Evolutionary conservation across 2,113 vertebrate species (phyloP).

Genomic region (Corynorhinus townsendii): DNA sequence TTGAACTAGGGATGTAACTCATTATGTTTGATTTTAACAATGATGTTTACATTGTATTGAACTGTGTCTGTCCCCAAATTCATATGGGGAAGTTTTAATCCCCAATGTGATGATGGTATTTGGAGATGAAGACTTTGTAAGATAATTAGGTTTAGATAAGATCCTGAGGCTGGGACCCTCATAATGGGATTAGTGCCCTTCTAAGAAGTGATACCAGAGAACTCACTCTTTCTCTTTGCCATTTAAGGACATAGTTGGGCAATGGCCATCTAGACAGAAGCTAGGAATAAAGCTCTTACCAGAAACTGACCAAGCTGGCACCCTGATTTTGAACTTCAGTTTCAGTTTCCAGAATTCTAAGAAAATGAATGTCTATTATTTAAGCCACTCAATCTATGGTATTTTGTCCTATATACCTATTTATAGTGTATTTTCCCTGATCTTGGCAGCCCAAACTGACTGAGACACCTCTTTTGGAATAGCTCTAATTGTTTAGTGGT

Average conservation of each 20-base stretch:
- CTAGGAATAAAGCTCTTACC: too few relatives aligned
- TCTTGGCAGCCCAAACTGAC: neutral
- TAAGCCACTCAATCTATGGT: neutral
- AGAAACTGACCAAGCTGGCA: neutral
- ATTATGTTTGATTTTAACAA: neutral
- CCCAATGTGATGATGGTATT: neutral
- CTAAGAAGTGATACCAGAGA: neutral
- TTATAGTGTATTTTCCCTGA: neutral
- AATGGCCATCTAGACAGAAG: neutral
- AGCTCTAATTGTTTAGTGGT: too few relatives aligned
- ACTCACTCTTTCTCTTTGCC: neutral
- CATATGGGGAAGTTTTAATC: neutral
- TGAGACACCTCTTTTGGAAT: neutral
- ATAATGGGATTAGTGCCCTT: neutral
- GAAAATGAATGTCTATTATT: neutral
- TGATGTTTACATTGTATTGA: neutral
- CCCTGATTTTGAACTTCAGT: neutral
- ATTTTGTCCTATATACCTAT: neutral
- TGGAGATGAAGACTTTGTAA: neutral
- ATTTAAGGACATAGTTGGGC: neutral
- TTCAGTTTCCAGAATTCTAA: neutral
- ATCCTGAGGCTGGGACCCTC: neutral
- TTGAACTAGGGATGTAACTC: neutral
- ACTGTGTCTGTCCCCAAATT: neutral
- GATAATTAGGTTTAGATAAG: neutral